These are phyloP conservation scores for Drepanosiphum platanoidis DNA, from an alignment of 2,888 invertebrate species.

Conservation along the genomic window DNA sequence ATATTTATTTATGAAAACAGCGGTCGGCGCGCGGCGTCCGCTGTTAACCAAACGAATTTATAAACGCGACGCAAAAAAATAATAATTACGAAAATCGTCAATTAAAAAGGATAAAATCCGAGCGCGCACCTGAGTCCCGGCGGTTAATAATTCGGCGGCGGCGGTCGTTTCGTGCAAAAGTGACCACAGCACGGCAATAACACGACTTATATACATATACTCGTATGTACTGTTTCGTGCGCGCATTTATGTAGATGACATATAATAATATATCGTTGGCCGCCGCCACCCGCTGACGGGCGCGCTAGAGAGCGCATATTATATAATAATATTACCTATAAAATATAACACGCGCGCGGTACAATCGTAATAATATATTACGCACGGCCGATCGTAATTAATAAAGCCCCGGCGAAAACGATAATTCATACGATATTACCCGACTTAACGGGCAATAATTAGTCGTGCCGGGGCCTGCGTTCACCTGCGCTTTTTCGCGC, in stretches of 20 bases:
- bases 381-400: background rate
- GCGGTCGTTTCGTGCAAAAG: background rate
- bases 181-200: background rate
- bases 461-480: background rate
- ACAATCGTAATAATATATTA: too few species aligned
- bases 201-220: too few species aligned
- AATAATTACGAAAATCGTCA: slow-evolving; percentile 12
- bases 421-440: slow-evolving; percentile 47
- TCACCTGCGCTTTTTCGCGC: slow-evolving; percentile 53
- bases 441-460: slow-evolving; percentile 55
- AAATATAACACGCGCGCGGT: too few species aligned
- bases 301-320: background rate
- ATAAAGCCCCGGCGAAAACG: slow-evolving; percentile 44
- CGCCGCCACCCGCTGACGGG: background rate
- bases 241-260: too few species aligned
- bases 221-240: too few species aligned
- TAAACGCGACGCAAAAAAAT: background rate
- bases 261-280: background rate
- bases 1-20: background rate
- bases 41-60: background rate
- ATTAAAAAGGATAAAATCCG: slow-evolving; percentile 10
- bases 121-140: background rate
- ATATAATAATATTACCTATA: too few species aligned
- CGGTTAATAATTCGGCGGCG: background rate
- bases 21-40: background rate